Base-by-base conservation (phyloP, 2,888 invertebrate genomes). In the Coremacera marginata region DNA sequence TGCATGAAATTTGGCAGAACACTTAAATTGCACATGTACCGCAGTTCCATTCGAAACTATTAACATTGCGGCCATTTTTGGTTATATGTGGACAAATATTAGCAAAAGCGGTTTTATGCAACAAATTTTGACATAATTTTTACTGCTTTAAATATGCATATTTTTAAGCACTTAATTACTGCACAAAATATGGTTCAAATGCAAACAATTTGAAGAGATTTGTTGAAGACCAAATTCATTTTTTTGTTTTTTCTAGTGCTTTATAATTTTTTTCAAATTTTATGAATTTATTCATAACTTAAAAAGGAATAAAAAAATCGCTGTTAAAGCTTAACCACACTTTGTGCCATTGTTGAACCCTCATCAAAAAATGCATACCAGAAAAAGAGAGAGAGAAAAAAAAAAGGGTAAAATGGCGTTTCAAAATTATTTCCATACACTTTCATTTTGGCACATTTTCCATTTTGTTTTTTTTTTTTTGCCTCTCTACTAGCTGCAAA, bases 381-480 rank as follows among this genome's bases (percentile, higher is more conserved):
- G 27, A 25, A 22, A 8, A 68, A 68, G 49, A 1, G 1, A 2
- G 7, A 27, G 2, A 19, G 49, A 37, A 67, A 67, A 19, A 67
- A 44, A 37, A n/a, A n/a, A 1, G 7, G 44, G 3, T 51, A 51
- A 68, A 68, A 51, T 68, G 11, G 19, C 16, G n/a, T 5, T 11
- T 44, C 14, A 14, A 67, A 67, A 67, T 67, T 37, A 22, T 44
- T 44, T 67, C 22, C 67, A 67, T 67, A 67, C 44, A 44, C 14
- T 67, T 67, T 65, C 5, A 44, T 67, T 67, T 67, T 34, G 25
- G 49, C 52, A 25, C 49, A 14, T 44, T 68, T 70, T 70, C 34
- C 34, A 57, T 70, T 55, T n/a, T n/a, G n/a, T n/a, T n/a, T n/a
- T n/a, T n/a, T n/a, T n/a, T n/a, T 44, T 22, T 57, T 34, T 11